phyloP scores from a whole-genome alignment of 2,113 vertebrate species.

The Colius striatus region DNA sequence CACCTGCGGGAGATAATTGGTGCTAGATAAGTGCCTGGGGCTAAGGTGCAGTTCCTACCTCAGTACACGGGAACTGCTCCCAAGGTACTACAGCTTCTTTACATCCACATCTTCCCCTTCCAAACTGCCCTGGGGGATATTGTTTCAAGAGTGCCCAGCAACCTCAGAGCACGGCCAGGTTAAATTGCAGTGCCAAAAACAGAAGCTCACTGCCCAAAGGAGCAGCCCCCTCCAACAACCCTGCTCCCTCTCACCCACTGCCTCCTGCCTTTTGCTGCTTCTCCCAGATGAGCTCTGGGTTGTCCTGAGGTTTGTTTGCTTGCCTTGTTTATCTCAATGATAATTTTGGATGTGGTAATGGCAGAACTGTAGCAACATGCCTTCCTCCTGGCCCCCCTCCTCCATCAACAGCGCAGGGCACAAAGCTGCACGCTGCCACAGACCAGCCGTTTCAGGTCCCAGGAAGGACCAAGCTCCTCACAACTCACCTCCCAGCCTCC shows the following conservation, averaged over 20 bases:
- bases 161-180: fast-evolving
- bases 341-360: slow-evolving; percentile 54
- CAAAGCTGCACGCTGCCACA: not conserved
- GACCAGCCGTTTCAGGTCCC: not conserved
- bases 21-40: slow-evolving; percentile 18
- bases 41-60: slow-evolving; percentile 15
- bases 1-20: slow-evolving; percentile 22
- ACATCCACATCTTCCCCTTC: not conserved
- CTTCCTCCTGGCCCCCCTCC: not conserved
- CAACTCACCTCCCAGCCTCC: not conserved
- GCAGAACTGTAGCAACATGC: slow-evolving; percentile 72
- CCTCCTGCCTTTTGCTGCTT: slow-evolving; percentile 16
- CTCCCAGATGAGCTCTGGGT: slow-evolving; percentile 41
- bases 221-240: not conserved
- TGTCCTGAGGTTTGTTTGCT: slow-evolving; percentile 72
- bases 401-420: not conserved
- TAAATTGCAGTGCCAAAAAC: not conserved
- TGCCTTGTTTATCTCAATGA: slow-evolving; percentile 28
- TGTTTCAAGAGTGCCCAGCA: not conserved
- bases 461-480: not conserved
- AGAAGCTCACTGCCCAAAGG: not conserved
- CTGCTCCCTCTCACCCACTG: not conserved
- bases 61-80: not conserved
- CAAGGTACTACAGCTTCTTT: not conserved
- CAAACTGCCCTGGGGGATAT: not conserved